These are phyloP conservation scores for Enhydra lutris DNA, from an alignment of 2,113 vertebrate genomes.

Conservation along the genomic window DNA sequence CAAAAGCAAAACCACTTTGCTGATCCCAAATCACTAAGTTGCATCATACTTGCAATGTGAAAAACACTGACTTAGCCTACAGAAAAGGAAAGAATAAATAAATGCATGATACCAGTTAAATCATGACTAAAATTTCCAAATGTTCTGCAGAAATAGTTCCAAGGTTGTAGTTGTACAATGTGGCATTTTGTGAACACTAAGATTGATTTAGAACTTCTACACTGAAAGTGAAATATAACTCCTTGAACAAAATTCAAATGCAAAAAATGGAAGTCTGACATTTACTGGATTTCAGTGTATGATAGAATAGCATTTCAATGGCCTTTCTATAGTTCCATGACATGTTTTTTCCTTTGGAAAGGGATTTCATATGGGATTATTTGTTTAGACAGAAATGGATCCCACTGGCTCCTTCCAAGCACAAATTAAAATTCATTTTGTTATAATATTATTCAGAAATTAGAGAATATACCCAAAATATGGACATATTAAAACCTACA, in stretches of 20 bases:
- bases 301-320: neutral
- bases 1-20: neutral
- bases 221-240: neutral
- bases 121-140: neutral
- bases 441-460: neutral
- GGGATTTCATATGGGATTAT: neutral
- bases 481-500: neutral
- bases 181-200: neutral
- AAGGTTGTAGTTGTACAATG: neutral
- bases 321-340: neutral
- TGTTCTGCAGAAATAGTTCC: no score
- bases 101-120: neutral
- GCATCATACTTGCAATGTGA: neutral
- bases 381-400: neutral
- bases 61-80: neutral
- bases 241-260: neutral
- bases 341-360: neutral
- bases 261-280: neutral
- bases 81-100: neutral
- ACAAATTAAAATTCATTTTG: neutral
- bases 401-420: neutral
- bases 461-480: neutral
- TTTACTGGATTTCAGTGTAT: neutral
- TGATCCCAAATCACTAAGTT: neutral
- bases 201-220: neutral